These are phyloP conservation scores for Drosophila mettleri DNA, from an alignment of 2,888 invertebrate genomes.

Conservation along the genomic window DNA sequence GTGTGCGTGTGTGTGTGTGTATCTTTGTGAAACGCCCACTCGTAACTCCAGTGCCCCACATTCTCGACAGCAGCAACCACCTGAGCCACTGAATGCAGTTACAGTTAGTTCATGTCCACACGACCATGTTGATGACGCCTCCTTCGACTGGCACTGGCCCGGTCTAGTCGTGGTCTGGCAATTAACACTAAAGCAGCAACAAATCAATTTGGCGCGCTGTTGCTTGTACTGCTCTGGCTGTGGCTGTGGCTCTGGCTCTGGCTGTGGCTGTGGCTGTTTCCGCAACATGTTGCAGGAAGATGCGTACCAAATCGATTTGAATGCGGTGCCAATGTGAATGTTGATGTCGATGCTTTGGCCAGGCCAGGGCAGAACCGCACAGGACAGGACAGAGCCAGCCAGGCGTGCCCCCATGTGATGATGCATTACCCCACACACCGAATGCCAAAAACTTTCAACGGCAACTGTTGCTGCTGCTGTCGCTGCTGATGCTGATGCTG, in stretches of 20 bases:
- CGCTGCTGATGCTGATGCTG: constrained; percentile 29
- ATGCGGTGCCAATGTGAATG: constrained; percentile 62
- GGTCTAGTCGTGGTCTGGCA: constrained; percentile 72
- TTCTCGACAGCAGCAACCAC: constrained; percentile 52
- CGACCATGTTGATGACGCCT: constrained; percentile 51
- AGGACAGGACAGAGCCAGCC: neutral
- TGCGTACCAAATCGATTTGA: constrained; percentile 82
- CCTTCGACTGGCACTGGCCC: constrained; percentile 30
- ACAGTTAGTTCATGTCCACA: constrained; percentile 76
- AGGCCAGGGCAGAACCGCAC: constrained; percentile 8
- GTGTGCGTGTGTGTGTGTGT: constrained; percentile 10
- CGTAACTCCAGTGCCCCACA: constrained; percentile 67
- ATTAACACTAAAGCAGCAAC: constrained; percentile 80
- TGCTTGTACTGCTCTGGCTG: constrained; percentile 41
- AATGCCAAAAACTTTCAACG: constrained; percentile 45
- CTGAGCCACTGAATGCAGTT: constrained; percentile 60
- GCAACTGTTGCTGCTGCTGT: constrained; percentile 33
- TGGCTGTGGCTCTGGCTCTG: constrained; percentile 48
- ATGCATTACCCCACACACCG: constrained; percentile 54
- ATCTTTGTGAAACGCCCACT: constrained; percentile 55
- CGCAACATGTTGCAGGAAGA: constrained; percentile 78
- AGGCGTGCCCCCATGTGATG: constrained; percentile 60
- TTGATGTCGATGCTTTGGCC: constrained; percentile 25
- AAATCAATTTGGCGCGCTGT: constrained; percentile 79
- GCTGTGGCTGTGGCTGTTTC: constrained; percentile 54